Conservation (phyloP, 2,888 invertebrate genomes). For the Cantharis nigra region DNA sequence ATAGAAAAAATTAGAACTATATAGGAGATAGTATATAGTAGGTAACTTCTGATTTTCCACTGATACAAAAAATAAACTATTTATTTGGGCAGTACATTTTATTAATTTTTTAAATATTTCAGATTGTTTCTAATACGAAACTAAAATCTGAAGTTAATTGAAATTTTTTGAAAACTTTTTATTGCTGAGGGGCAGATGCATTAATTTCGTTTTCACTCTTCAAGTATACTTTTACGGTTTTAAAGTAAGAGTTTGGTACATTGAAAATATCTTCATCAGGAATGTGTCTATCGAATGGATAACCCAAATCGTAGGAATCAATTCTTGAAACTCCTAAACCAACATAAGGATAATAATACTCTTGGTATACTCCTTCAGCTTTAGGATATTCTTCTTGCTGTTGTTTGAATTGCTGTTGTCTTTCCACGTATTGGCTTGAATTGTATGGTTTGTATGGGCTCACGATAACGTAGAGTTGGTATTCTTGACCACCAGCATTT, state of each 20-base stretch:
- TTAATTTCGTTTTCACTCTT: not conserved
- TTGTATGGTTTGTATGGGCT: constrained; percentile 40
- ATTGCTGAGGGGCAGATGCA: not conserved
- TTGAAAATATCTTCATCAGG: not conserved
- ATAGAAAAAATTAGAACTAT: too few relatives aligned
- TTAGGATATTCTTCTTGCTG: not conserved
- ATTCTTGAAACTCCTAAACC: not conserved
- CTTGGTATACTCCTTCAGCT: not conserved
- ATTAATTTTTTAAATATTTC: not conserved
- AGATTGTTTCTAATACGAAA: too few relatives aligned
- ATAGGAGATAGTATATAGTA: too few relatives aligned
- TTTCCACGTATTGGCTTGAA: not conserved
- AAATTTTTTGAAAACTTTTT: not conserved
- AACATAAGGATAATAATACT: not conserved
- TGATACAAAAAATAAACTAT: not conserved
- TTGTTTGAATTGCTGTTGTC: not conserved
- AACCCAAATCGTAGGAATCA: constrained; percentile 3
- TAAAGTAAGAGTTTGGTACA: not conserved
- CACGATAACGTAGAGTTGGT: constrained; percentile 59
- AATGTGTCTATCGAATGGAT: constrained; percentile 3
- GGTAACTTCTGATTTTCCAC: too few relatives aligned
- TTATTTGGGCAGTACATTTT: not conserved
- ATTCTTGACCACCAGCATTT: constrained; percentile 63
- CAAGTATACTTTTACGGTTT: not conserved
- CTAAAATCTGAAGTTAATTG: not conserved